These are phyloP conservation scores for Sisor rabdophorus DNA, from an alignment of 2,113 vertebrate species.

Conservation along the genomic window DNA sequence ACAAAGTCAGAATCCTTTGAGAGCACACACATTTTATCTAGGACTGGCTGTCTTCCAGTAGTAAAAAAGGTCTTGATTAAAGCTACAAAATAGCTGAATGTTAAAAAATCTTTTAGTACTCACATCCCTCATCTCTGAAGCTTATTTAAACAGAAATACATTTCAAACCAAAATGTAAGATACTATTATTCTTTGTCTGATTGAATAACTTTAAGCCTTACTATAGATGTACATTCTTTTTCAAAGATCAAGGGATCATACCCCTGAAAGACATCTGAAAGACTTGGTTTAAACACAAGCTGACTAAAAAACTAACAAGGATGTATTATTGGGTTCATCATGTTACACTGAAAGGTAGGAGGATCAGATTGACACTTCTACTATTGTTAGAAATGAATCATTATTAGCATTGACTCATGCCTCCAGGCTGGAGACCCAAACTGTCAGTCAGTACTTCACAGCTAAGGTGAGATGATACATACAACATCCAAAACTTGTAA, in stretches of 20 bases:
- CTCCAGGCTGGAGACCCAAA: not conserved
- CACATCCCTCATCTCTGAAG: not conserved
- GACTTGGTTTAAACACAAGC: slow-evolving; percentile 19
- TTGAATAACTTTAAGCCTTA: not conserved
- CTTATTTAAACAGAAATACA: not conserved
- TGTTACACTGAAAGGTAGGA: slow-evolving; percentile 39
- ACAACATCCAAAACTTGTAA: not conserved
- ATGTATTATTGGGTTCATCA: slow-evolving; percentile 46
- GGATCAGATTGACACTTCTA: slow-evolving; percentile 16
- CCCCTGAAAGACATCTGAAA: not conserved
- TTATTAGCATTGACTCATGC: slow-evolving; percentile 40
- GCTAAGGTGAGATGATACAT: not conserved
- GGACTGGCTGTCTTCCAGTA: slow-evolving; percentile 29
- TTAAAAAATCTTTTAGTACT: not conserved
- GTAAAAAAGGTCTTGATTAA: slow-evolving; percentile 17
- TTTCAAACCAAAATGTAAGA: not conserved
- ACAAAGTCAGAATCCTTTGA: slow-evolving; percentile 27
- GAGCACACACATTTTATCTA: slow-evolving; percentile 17
- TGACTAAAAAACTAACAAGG: slow-evolving; percentile 42
- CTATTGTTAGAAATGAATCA: slow-evolving; percentile 36
- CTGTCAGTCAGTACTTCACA: not conserved
- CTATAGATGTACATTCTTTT: not conserved
- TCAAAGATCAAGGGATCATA: not conserved
- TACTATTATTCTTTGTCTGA: not conserved
- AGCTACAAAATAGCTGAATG: not conserved